Base-by-base conservation (phyloP, 2,113 vertebrate genomes). In the Mionectes macconnelli region DNA sequence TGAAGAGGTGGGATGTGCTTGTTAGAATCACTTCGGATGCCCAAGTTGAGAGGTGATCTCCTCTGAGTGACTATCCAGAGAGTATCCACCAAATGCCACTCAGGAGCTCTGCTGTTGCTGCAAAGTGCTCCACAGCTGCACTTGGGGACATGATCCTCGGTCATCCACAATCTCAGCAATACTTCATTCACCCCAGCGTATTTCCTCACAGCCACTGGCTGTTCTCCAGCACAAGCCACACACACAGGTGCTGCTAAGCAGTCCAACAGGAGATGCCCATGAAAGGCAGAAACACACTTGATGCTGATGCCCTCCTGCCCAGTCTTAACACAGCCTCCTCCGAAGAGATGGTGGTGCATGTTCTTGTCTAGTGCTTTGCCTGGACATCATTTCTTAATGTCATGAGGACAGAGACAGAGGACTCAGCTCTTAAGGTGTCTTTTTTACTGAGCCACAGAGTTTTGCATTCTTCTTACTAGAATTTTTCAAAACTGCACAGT, bases 141-240 rank as follows among this genome's bases (percentile, higher is more conserved):
- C 50, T 84, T 1, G 0, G 10, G 12, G 27, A 25, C 6, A 1
- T 7, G 12, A 78, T 25, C 28, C 39, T 74, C 52, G 13, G 27
- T 10, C 4, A 0, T 24, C 49, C 39, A 6, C 40, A 39, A 6
- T 11, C 45, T 27, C 6, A 11, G 53, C 39, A 37, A 27, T 44
- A 24, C 55, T n/a, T n/a, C n/a, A n/a, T 53, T 35, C 50, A 44
- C 33, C 45, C 27, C 47, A 39, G 11, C 0, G 5, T 35, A 37
- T 3, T 21, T 18, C 12, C 9, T 17, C 56, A 18, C 2, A 44
- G 35, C 49, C 60, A 33, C 80, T 8, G 24, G 24, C 22, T 19
- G 14, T 75, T 37, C 21, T 22, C 9, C 42, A 44, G 39, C 19
- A 23, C 28, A 22, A 55, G 35, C 30, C 17, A 57, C 0, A 0